Percentiles rank a stretch among this genome's conserved stretches.
Conservation (phyloP, 64 coral and sea anemone genomes). For the Montipora cactus region DNA sequence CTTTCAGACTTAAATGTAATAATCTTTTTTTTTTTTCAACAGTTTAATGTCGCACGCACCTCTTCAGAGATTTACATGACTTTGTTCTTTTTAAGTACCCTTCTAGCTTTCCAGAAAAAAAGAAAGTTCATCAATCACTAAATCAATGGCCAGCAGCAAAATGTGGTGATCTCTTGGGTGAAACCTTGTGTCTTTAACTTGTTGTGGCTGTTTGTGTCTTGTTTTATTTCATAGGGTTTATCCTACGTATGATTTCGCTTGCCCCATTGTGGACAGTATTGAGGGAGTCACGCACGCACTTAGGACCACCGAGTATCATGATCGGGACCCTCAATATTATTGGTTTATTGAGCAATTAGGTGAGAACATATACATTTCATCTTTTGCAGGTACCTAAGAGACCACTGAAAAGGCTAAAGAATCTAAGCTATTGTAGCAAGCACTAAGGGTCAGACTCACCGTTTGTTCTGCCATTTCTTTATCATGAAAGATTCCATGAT, state of each 20-base stretch:
- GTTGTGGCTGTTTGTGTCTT: neutral
- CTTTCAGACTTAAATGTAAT: neutral
- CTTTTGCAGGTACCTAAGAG: no score
- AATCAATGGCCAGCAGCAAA: no score
- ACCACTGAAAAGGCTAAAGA: no score
- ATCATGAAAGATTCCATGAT: no score
- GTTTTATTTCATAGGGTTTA: slow-evolving; percentile 75
- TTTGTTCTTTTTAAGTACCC: no score
- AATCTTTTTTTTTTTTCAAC: no score
- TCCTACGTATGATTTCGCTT: slow-evolving; percentile 99
- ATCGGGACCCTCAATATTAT: slow-evolving; percentile 96
- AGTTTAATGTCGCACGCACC: no score
- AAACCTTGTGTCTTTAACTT: neutral
- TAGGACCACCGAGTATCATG: slow-evolving; percentile 97
- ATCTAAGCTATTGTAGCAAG: no score
- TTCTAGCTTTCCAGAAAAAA: neutral
- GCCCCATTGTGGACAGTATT: slow-evolving; percentile 96
- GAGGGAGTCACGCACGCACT: slow-evolving; percentile 97
- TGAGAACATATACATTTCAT: slow-evolving; percentile 2
- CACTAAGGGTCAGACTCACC: no score
- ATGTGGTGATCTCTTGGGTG: no score
- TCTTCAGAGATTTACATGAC: no score
- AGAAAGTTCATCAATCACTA: neutral
- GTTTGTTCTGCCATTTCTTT: no score
- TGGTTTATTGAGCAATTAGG: slow-evolving; percentile 94